Base-by-base conservation (phyloP, 2,113 vertebrate species). In the Planiliza haematocheilus region DNA sequence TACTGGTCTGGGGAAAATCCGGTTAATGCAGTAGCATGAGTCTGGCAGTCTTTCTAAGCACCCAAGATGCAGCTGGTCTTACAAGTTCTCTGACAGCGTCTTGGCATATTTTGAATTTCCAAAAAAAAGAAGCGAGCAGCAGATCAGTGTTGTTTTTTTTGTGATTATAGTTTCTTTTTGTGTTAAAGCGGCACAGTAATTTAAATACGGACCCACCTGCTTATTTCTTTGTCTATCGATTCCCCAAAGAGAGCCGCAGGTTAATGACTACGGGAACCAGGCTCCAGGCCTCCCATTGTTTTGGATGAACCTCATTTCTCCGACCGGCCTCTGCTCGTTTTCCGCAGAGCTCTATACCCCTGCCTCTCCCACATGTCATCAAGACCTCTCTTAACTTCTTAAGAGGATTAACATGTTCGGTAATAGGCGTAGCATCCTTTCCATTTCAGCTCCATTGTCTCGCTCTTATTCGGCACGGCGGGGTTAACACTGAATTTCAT, bases 401-500 rank as follows among this genome's bases (percentile, higher is more conserved):
- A 86, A 91, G 84, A 88, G 85, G 91, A 89, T 92, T 92, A 91
- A 62, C 79, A 68, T 84, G 85, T 82, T 63, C 39, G 5, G 52
- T 85, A 90, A 86, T 76, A 72, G 66, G 85, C 73, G 8, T 60
- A 70, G 67, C 62, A 83, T 80, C 73, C 79, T 16, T 88, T 70
- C 74, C 62, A 70, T 83, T 76, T 51, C n/a, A 21, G 43, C 72
- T 55, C 53, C 74, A 82, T 91, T 87, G 89, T 92, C 75, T 69
- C 8, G 16, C 38, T 8, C 41, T 67, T 60, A 67, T 88, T 80
- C 68, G 66, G 55, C 68, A 77, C 3, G 75, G 48, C 68, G 6
- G 63, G 77, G 77, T 77, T 79, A 66, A 83, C 74, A 70, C 38
- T 18, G 68, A 71, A 62, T 79, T 78, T 70, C 71, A 51, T 84